Conservation (phyloP, 2,113 vertebrate genomes). For the Riparia riparia region DNA sequence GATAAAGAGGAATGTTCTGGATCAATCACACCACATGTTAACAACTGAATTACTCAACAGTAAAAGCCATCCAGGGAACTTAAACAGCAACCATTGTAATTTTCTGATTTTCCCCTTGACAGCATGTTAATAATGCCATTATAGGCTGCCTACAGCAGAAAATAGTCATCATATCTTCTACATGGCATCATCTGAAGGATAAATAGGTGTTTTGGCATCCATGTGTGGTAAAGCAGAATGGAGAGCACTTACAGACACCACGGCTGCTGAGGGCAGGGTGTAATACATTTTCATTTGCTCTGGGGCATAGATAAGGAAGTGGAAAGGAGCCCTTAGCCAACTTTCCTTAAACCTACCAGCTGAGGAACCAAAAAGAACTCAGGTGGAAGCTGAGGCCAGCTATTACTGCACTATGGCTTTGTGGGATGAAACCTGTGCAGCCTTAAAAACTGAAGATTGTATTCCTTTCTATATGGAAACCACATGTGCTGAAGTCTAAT, state of each 20-base stretch:
- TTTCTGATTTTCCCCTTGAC: not conserved
- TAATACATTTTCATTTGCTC: not conserved
- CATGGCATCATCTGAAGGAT: not conserved
- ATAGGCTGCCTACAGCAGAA: not conserved
- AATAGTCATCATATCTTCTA: not conserved
- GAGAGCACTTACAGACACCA: not conserved
- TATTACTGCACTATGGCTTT: not conserved
- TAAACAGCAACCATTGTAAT: slow-evolving; percentile 2
- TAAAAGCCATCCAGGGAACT: slow-evolving; percentile 24
- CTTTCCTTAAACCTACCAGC: not conserved
- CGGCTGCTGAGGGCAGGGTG: fast-evolving
- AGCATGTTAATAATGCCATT: not conserved
- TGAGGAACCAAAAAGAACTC: not conserved
- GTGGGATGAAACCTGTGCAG: not conserved
- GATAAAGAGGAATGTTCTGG: slow-evolving; percentile 21
- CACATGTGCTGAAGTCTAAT: not conserved
- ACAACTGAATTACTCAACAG: not conserved
- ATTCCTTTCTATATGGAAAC: not conserved
- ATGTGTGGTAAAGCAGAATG: not conserved
- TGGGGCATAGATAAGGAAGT: not conserved
- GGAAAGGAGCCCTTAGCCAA: not conserved
- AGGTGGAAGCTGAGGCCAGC: not conserved
- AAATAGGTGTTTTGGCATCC: not conserved
- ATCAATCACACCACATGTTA: slow-evolving; percentile 40
- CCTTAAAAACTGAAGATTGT: not conserved